A percentile compares a stretch with the other conserved stretches of the same genome.
Conservation (phyloP, 2,888 invertebrate genomes). For the Leuctra nigra region DNA sequence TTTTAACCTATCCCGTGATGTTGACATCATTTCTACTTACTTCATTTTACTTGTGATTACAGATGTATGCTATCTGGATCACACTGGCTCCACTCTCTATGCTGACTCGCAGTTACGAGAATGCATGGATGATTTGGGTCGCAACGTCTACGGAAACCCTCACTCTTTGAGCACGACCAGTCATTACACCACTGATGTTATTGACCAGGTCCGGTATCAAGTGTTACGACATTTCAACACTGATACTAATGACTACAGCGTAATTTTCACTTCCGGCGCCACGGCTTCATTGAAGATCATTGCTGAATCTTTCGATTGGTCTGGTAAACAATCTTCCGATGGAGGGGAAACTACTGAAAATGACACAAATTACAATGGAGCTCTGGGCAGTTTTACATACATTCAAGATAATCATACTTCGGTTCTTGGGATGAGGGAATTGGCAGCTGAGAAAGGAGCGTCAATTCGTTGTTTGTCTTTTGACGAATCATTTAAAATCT, state of each 20-base stretch:
- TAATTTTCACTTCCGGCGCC: conserved; percentile 93
- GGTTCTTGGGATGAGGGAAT: conserved; percentile 83
- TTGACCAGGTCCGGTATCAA: conserved; percentile 56
- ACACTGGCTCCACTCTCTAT: conserved; percentile 81
- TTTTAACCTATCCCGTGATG: neutral
- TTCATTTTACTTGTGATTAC: conserved; percentile 29
- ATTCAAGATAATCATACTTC: conserved; percentile 92
- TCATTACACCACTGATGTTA: conserved; percentile 69
- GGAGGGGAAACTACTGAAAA: neutral
- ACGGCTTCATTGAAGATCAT: conserved; percentile 79
- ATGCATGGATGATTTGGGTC: conserved; percentile 56
- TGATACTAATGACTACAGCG: conserved; percentile 66
- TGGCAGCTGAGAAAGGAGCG: conserved; percentile 52
- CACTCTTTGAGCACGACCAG: conserved; percentile 70
- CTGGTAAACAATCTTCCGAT: neutral
- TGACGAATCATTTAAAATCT: conserved; percentile 47
- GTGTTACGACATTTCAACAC: conserved; percentile 83
- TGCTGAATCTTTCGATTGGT: conserved; percentile 68
- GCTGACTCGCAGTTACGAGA: conserved; percentile 64
- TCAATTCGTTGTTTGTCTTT: conserved; percentile 52
- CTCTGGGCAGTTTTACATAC: conserved; percentile 63
- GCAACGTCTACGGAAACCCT: conserved; percentile 83
- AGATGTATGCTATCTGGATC: conserved; percentile 79
- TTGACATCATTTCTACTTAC: no score
- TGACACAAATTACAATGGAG: neutral